A percentile compares a stretch with the other conserved stretches of the same genome.
Conservation (phyloP, 2,797 vertebrate species). For the Momotus momota region DNA sequence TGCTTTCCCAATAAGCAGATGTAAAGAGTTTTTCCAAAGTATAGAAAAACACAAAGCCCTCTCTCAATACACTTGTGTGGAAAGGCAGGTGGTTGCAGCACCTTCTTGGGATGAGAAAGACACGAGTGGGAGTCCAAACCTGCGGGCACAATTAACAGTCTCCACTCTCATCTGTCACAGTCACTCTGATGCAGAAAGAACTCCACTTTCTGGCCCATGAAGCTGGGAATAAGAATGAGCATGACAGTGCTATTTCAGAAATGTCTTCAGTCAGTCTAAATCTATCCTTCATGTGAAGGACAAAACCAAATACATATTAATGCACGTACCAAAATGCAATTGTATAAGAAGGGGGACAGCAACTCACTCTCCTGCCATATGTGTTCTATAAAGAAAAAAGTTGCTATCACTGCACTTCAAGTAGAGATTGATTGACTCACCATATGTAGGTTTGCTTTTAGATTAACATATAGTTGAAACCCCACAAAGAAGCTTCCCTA, state of each 20-base stretch:
- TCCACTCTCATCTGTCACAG: conserved; percentile 1
- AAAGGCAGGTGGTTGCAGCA: background rate
- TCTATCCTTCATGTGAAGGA: background rate
- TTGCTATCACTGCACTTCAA: background rate
- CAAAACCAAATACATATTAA: conserved; percentile 42
- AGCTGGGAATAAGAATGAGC: background rate
- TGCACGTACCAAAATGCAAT: conserved; percentile 10
- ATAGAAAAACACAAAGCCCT: background rate
- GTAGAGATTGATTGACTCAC: conserved; percentile 42
- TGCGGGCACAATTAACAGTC: background rate
- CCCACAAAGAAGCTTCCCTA: background rate
- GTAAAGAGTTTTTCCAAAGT: background rate
- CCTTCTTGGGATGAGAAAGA: background rate
- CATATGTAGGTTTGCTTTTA: conserved; percentile 40
- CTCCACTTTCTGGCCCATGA: background rate
- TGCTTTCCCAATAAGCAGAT: background rate
- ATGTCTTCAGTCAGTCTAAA: background rate
- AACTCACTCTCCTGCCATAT: conserved; percentile 9
- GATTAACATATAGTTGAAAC: conserved; percentile 28
- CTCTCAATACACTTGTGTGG: background rate
- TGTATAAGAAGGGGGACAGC: background rate
- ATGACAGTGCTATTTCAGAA: background rate
- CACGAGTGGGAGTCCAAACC: background rate
- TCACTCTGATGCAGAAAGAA: background rate
- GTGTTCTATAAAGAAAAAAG: conserved; percentile 26